Base-by-base conservation (phyloP, 2,797 vertebrate species). In the Amblyraja radiata region DNA sequence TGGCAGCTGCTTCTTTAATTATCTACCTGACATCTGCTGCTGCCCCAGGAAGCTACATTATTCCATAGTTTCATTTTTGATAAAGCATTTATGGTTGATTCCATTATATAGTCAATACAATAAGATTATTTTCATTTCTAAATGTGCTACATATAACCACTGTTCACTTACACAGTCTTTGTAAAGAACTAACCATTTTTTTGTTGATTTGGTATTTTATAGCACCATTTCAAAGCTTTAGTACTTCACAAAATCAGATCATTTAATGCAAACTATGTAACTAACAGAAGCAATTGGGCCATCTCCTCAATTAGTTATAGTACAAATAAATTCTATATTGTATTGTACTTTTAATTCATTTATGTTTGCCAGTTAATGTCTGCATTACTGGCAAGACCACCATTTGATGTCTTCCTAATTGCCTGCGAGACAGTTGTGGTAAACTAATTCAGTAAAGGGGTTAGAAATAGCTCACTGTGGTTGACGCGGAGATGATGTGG, bases 61-160 rank as follows among this genome's bases (percentile, higher is more conserved):
- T 73, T 91, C 65, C 63, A 36, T n/a, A 90, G 21, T 36, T 71
- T 90, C 36, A 74, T 74, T 46, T 90, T 91, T 74, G 58, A 86
- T n/a, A 46, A 73, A 74, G 90, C 68, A 91, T 6, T 71, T 73
- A 21, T 73, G 32, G 6, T 74, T 28, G 68, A 74, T 39, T 7
- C 8, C 68, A 90, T 91, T 91, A 46, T 23, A 18, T 23, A 18
- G 36, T 73, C 39, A 91, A 74, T 91, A 74, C 23, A 39, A 71
- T 73, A 32, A 73, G 68, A 32, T 16, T 23, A 91, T 74, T 91
- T 73, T 74, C 36, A 91, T 73, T 74, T 73, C 6, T 28, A 74
- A 46, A 74, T 23, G 71, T 90, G 68, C 36, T 91, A 23, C 46
- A 91, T 73, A 63, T n/a, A 65, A 84, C 32, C 10, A 65, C 28